Conservation (phyloP, 2,113 vertebrate genomes). For the Campylomormyrus numenius region DNA sequence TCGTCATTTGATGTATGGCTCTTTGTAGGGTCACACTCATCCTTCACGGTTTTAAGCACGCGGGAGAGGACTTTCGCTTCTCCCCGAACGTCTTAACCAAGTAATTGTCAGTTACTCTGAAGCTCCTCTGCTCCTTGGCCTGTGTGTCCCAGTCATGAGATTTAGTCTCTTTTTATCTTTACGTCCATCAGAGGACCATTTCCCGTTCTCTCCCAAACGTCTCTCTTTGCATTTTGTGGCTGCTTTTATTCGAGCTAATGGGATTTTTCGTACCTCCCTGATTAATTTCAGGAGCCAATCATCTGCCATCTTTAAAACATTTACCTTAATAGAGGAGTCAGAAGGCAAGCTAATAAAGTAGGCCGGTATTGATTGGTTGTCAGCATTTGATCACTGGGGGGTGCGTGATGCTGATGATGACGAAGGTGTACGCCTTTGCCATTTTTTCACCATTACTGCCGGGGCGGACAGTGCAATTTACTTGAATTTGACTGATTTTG, state of each 20-base stretch:
- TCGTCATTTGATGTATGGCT: background rate
- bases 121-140: background rate
- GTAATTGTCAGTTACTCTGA: background rate
- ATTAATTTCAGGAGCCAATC: conserved; percentile 5
- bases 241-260: background rate
- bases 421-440: background rate
- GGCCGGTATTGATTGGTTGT: background rate
- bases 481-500: background rate
- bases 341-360: conserved; percentile 6
- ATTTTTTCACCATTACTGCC: background rate
- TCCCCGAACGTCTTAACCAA: background rate
- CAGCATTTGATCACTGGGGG: background rate
- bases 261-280: background rate
- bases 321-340: conserved; percentile 4
- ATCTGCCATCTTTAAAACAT: conserved; percentile 4
- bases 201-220: background rate
- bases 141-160: background rate
- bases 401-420: background rate
- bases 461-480: background rate
- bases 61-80: background rate
- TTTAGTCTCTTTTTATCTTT: background rate
- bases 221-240: background rate
- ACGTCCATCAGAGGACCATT: background rate
- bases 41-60: background rate
- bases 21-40: background rate